Evolutionary conservation across 2,113 vertebrate species (phyloP).

Genomic region (Macheiramphus alcinus): DNA sequence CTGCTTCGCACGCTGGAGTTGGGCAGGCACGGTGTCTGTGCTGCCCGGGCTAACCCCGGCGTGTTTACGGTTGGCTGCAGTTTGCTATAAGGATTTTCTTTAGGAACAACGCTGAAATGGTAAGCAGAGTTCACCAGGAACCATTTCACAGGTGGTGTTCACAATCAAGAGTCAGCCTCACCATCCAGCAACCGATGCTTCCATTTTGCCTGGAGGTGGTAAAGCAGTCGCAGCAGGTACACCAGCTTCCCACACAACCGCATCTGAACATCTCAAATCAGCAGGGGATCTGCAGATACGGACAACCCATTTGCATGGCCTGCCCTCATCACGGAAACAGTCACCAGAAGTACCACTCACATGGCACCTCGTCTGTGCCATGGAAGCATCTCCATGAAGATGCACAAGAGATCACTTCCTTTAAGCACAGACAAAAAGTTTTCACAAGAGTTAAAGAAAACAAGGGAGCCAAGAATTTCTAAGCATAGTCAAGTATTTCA

Average conservation of each 20-base stretch:
- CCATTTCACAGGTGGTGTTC: background rate
- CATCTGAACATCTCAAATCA: rapidly evolving
- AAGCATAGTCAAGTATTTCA: background rate
- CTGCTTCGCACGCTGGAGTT: background rate
- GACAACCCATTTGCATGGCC: background rate
- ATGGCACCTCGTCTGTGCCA: no score
- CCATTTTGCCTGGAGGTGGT: background rate
- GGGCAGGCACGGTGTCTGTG: background rate
- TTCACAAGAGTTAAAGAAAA: background rate
- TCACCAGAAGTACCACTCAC: background rate
- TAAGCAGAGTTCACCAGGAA: background rate
- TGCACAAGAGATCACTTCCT: background rate
- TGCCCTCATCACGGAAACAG: background rate
- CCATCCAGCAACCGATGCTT: background rate
- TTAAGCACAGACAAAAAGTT: background rate
- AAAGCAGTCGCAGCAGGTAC: rapidly evolving
- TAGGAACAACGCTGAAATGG: rapidly evolving
- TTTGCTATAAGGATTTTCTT: rapidly evolving
- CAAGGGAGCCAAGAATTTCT: background rate
- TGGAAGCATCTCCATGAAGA: background rate
- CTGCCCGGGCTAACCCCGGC: background rate
- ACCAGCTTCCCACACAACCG: background rate
- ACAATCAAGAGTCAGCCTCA: background rate
- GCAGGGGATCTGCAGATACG: background rate
- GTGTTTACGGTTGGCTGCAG: rapidly evolving